These are phyloP conservation scores for Anguilla rostrata DNA, from an alignment of 2,113 vertebrate species.

Conservation along the genomic window DNA sequence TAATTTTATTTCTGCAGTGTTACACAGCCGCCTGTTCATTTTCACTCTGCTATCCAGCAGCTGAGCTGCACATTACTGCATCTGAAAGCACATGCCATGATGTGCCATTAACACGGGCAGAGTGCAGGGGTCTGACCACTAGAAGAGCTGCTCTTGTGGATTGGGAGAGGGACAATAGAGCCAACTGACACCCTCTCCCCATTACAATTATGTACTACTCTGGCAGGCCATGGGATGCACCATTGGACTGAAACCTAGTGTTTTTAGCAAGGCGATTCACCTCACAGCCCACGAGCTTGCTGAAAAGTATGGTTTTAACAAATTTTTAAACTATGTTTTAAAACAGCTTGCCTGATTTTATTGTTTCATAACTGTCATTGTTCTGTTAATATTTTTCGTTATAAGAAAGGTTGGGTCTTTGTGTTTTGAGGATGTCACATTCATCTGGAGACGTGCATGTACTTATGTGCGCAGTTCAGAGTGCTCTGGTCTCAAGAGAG, in stretches of 20 bases:
- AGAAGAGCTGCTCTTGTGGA: neutral
- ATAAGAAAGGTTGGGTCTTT: too few species aligned
- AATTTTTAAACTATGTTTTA: too few species aligned
- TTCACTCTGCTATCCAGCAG: neutral
- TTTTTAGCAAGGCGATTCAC: neutral
- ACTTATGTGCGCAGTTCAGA: neutral
- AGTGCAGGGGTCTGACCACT: too few species aligned
- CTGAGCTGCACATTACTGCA: too few species aligned
- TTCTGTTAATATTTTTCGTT: too few species aligned
- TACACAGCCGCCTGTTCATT: neutral
- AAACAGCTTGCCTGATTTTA: too few species aligned
- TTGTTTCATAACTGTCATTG: too few species aligned
- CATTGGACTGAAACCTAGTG: neutral
- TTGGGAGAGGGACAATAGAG: neutral
- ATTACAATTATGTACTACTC: neutral
- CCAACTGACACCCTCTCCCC: neutral
- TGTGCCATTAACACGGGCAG: too few species aligned
- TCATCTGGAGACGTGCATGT: neutral
- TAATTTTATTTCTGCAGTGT: neutral
- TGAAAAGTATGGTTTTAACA: too few species aligned
- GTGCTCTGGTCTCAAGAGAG: neutral
- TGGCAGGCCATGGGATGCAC: neutral
- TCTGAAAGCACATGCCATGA: too few species aligned
- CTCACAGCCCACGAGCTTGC: neutral
- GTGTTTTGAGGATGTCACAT: too few species aligned